Percentiles rank a stretch among this genome's conserved stretches.
These are phyloP conservation scores for Microplitis demolitor DNA, from an alignment of 1,140 invertebrate genomes.

Conservation along the genomic window DNA sequence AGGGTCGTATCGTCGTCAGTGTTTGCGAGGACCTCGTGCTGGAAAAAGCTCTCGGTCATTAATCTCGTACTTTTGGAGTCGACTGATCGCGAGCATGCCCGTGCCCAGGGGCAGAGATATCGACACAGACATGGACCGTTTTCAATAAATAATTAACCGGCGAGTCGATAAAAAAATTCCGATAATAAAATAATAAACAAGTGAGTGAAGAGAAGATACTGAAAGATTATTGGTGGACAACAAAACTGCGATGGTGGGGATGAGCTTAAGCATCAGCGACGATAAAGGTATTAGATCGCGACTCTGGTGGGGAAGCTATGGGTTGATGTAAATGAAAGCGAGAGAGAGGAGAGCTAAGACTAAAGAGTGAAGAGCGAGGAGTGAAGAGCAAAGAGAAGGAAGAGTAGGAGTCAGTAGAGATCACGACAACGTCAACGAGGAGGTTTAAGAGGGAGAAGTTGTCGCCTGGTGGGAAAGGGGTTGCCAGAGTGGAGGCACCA, in stretches of 20 bases:
- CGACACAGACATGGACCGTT: too few relatives aligned
- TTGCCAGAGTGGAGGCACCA: too few relatives aligned
- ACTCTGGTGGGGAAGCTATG: conserved; percentile 40
- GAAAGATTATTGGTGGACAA: conserved; percentile 59
- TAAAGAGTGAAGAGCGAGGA: background rate
- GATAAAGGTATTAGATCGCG: conserved; percentile 24
- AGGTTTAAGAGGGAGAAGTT: too few relatives aligned
- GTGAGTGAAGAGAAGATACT: conserved; percentile 47
- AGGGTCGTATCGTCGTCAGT: conserved; percentile 4
- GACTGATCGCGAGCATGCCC: too few relatives aligned
- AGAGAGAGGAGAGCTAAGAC: too few relatives aligned
- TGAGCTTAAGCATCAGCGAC: conserved; percentile 24
- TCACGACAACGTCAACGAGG: conserved; percentile 11
- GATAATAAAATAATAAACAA: background rate
- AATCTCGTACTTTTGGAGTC: too few relatives aligned
- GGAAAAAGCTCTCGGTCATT: background rate
- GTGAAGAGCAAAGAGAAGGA: background rate
- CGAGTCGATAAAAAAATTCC: too few relatives aligned
- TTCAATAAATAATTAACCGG: too few relatives aligned
- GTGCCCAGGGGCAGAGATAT: too few relatives aligned
- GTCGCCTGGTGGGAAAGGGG: too few relatives aligned
- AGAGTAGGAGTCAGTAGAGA: background rate
- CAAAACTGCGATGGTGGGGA: conserved; percentile 35
- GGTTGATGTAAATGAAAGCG: conserved; percentile 26
- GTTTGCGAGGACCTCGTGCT: background rate